Evolutionary conservation across 2,888 invertebrate species (phyloP).

Genomic region (Brachyopa scutellaris): DNA sequence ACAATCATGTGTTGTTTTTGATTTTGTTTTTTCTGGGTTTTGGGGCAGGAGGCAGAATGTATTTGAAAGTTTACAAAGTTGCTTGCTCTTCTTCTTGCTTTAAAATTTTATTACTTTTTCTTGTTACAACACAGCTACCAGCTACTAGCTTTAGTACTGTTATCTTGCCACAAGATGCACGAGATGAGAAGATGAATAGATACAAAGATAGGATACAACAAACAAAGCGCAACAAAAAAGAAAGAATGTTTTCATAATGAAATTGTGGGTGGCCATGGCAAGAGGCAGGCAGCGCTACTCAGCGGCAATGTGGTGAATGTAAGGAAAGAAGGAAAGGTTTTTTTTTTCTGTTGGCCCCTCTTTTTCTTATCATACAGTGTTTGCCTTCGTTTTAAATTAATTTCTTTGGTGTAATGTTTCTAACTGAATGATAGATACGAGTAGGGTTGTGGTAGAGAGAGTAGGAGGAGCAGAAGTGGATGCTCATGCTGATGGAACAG

Average conservation of each 20-base stretch:
- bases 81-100: constrained; percentile 47
- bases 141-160: not conserved
- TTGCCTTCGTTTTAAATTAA: constrained; percentile 63
- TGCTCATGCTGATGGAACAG: too few relatives aligned
- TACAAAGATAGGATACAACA: constrained; percentile 8
- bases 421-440: constrained; percentile 30
- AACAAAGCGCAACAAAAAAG: constrained; percentile 4
- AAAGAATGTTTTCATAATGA: constrained; percentile 67
- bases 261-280: constrained; percentile 57
- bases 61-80: constrained; percentile 66
- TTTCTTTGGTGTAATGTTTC: constrained; percentile 42
- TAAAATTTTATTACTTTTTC: constrained; percentile 66
- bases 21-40: not conserved
- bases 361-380: constrained; percentile 15
- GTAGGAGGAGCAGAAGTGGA: too few relatives aligned
- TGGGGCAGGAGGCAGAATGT: not conserved
- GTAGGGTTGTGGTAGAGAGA: too few relatives aligned
- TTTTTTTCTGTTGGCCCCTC: not conserved
- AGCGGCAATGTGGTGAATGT: constrained; percentile 44
- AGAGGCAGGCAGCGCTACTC: constrained; percentile 5
- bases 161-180: constrained; percentile 49
- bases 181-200: constrained; percentile 51
- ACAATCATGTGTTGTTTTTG: constrained; percentile 37
- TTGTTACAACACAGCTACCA: not conserved
- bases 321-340: constrained; percentile 4